Percentiles rank a stretch among this genome's conserved stretches.
These are phyloP conservation scores for Urophycis tenuis DNA, from an alignment of 2,797 vertebrate genomes.

Conservation along the genomic window DNA sequence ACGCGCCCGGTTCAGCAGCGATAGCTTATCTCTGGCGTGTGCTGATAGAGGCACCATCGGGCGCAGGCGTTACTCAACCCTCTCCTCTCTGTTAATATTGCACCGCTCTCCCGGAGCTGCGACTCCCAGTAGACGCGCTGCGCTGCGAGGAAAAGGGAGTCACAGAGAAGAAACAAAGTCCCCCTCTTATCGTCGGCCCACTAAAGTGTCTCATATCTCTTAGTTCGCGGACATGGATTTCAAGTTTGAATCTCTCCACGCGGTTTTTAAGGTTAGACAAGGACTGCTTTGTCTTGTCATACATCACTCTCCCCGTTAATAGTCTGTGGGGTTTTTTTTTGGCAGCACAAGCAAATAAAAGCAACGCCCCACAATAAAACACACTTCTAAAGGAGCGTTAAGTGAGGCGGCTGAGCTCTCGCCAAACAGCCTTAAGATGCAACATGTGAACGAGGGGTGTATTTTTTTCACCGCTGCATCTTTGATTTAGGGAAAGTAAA, in stretches of 20 bases:
- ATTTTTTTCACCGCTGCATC: neutral
- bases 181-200: slow-evolving; percentile 24
- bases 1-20: slow-evolving; percentile 61
- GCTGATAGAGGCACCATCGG: slow-evolving; percentile 54
- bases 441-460: neutral
- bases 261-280: neutral
- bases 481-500: neutral
- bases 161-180: slow-evolving; percentile 45
- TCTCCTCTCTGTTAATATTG: slow-evolving; percentile 67
- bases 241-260: neutral
- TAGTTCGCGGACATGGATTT: slow-evolving; percentile 26
- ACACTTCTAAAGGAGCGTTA: neutral
- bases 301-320: neutral
- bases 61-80: slow-evolving; percentile 55
- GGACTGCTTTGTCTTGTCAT: slow-evolving; percentile 20
- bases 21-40: slow-evolving; percentile 49
- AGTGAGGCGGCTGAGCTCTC: too few relatives aligned
- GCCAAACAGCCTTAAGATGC: too few relatives aligned
- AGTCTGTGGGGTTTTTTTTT: neutral
- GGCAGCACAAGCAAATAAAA: neutral
- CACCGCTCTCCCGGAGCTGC: slow-evolving; percentile 53
- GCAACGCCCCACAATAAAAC: neutral
- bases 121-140: slow-evolving; percentile 46
- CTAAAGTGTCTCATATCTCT: slow-evolving; percentile 17
- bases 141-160: slow-evolving; percentile 37